These are phyloP conservation scores for Galleria mellonella DNA, from an alignment of 1,140 invertebrate genomes.

Conservation along the genomic window DNA sequence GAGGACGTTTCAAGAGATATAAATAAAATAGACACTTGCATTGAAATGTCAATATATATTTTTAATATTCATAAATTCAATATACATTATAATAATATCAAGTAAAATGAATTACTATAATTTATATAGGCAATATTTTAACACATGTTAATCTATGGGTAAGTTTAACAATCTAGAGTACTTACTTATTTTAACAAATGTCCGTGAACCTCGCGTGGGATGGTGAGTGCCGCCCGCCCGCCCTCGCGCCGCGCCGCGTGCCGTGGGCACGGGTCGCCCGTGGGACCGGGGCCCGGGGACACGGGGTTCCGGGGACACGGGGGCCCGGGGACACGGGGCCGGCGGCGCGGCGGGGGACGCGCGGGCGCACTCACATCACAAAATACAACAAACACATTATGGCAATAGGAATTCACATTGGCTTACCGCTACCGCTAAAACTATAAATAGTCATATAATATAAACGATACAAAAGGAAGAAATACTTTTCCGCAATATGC, in stretches of 20 bases:
- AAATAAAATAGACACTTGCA: conserved; percentile 24
- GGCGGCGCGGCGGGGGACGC: too few relatives aligned
- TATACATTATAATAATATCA: conserved; percentile 73
- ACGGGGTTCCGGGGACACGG: too few relatives aligned
- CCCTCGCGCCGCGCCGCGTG: neutral
- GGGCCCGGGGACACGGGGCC: too few relatives aligned
- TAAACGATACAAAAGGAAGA: conserved; percentile 38
- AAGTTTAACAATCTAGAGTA: conserved; percentile 69
- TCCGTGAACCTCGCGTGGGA: conserved; percentile 14
- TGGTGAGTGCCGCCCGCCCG: neutral
- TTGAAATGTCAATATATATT: conserved; percentile 70
- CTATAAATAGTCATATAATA: conserved; percentile 13
- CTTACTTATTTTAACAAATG: conserved; percentile 62
- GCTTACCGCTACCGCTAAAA: conserved; percentile 33
- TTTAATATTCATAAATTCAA: conserved; percentile 74
- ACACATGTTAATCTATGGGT: conserved; percentile 72
- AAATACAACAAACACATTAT: conserved; percentile 53
- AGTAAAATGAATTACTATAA: conserved; percentile 73
- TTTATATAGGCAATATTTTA: conserved; percentile 74
- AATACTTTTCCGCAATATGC: conserved; percentile 53
- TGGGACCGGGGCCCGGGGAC: too few relatives aligned
- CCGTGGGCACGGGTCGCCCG: conserved; percentile 3
- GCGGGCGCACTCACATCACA: conserved; percentile 12
- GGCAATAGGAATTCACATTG: conserved; percentile 69
- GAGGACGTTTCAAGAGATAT: too few relatives aligned